Evolutionary conservation across 1,140 invertebrate genomes (phyloP), one percentile per base, ranked within the genome.

Genomic region (Bombus balteatus): DNA sequence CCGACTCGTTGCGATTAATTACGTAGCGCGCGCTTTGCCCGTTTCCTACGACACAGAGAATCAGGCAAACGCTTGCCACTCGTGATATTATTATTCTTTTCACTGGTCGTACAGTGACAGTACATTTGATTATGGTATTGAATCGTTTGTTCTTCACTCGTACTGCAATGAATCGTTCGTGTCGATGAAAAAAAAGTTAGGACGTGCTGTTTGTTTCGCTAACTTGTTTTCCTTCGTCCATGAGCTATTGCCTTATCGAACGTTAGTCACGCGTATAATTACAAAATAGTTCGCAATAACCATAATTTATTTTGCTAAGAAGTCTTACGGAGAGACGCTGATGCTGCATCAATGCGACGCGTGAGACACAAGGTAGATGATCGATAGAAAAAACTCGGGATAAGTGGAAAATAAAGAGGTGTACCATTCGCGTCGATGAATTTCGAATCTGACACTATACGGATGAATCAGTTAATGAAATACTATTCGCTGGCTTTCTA

Each of bases 1-100:
- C 79, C 82, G 68, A 68, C 70, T 80, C 78, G 73, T 34, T 68
- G 43, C 82, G 57, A 88, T 86, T 39, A 81, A 88, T 90, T 90
- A 85, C 59, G 74, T 32, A 65, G 75, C 59, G 78, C 66, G 57
- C 41, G 37, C 37, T 83, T 79, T 18, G 41, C 34, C 18, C 71
- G 70, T 39, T 82, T 88, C 84, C 74, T 74, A 71, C 75, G 73
- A 43, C 28, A n/a, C 28, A 62, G 12, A 47, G 32, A 66, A 66
- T 66, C 65, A 6, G 13, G 65, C 15, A 34, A 34, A 66, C 6
- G 28, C 9, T n/a, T 53, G 47, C 5, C 47, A 53, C 18, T 22
- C 18, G 47, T 62, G 10, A n/a, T 62, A n/a, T 62, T 28, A n/a
- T 62, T 62, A 62, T 62, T 62, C 25, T 62, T n/a, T n/a, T 62